Percentiles rank a stretch among this genome's conserved stretches.
phyloP scores from a whole-genome alignment of 2,888 invertebrate genomes.

The Alviniconcha strummeri region DNA sequence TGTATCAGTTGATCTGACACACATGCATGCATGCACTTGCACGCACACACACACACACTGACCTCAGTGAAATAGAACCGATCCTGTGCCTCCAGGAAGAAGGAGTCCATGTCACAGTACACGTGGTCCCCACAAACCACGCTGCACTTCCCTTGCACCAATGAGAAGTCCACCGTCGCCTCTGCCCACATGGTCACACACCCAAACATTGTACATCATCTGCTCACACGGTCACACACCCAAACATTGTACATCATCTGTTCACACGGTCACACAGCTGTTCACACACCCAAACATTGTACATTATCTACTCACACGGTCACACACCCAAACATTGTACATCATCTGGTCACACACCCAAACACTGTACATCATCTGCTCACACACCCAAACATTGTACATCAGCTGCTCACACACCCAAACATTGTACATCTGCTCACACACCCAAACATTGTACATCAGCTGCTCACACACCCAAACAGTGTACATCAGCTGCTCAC shows the following conservation, averaged over 20 bases:
- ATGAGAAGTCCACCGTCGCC: conserved; percentile 51
- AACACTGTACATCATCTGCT: too few species aligned
- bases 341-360: too few species aligned
- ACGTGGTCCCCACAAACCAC: conserved; percentile 81
- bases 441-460: neutral
- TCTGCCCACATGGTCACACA: conserved; percentile 40
- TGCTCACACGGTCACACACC: neutral
- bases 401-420: neutral
- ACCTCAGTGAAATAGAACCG: conserved; percentile 83
- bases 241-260: neutral
- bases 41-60: conserved; percentile 15
- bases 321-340: too few species aligned
- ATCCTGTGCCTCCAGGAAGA: conserved; percentile 80
- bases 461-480: neutral
- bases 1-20: too few species aligned
- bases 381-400: too few species aligned
- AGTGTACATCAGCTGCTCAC: neutral
- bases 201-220: neutral
- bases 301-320: too few species aligned
- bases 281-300: too few species aligned
- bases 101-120: conserved; percentile 76
- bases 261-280: neutral
- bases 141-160: conserved; percentile 82
- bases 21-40: too few species aligned
- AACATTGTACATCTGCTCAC: neutral